A percentile compares a stretch with the other conserved stretches of the same genome.
These are phyloP conservation scores for Glaucidium brasilianum DNA, from an alignment of 2,113 vertebrate genomes.

Conservation along the genomic window DNA sequence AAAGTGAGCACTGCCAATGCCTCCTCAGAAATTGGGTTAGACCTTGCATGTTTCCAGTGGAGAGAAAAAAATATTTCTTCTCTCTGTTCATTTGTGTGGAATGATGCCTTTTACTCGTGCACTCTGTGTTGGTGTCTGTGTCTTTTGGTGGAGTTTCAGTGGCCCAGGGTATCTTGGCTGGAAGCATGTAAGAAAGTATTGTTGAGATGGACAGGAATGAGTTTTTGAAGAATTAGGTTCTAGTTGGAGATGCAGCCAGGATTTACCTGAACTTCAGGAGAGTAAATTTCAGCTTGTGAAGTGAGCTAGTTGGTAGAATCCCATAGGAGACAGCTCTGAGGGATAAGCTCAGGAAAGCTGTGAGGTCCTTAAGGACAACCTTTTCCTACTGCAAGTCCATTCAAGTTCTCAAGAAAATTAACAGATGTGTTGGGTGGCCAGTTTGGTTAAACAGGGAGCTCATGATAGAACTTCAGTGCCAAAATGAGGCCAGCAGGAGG, in stretches of 20 bases:
- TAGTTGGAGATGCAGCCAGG: neutral
- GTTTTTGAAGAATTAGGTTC: neutral
- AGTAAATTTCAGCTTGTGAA: neutral
- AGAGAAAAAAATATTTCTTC: neutral
- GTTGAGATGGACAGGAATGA: neutral
- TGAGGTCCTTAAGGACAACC: neutral
- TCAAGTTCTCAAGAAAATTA: neutral
- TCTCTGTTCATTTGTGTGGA: neutral
- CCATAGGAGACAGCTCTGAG: neutral
- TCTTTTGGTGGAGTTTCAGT: neutral
- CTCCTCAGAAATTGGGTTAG: neutral
- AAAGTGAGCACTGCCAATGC: neutral
- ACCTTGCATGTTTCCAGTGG: neutral
- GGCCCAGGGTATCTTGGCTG: neutral
- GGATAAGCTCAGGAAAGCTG: neutral
- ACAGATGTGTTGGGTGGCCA: neutral
- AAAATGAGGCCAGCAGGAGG: neutral
- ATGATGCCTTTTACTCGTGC: neutral
- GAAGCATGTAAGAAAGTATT: accelerated
- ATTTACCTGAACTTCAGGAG: neutral
- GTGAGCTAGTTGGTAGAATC: neutral
- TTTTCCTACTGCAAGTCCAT: neutral
- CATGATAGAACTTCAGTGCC: neutral
- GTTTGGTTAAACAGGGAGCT: neutral
- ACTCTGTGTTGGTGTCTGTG: neutral